Percentiles rank a stretch among this genome's conserved stretches.
phyloP scores from a whole-genome alignment of 2,797 vertebrate species.

The Smutsia temminckii region DNA sequence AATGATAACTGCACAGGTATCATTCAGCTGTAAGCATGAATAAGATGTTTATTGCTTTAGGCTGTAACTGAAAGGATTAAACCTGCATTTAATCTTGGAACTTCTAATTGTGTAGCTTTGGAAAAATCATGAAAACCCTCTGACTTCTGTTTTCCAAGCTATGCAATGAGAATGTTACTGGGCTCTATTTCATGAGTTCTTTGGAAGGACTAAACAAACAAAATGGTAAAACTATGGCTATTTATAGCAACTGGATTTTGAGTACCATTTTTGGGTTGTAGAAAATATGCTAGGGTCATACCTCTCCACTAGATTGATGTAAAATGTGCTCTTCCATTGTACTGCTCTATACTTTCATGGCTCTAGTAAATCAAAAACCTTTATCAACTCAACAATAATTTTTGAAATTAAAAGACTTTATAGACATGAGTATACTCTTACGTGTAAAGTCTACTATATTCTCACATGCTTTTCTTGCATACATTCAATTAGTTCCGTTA shows the following conservation, averaged over 20 bases:
- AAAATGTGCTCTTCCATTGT: background rate
- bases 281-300: background rate
- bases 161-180: background rate
- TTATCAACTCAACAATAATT: background rate
- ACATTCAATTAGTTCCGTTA: background rate
- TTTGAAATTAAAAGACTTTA: conserved; percentile 27
- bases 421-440: background rate
- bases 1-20: background rate
- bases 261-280: background rate
- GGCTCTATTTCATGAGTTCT: background rate
- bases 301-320: background rate
- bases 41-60: background rate
- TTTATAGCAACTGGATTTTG: background rate
- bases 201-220: background rate
- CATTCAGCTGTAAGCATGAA: background rate
- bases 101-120: background rate
- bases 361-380: background rate
- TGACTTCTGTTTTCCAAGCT: background rate
- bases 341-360: background rate
- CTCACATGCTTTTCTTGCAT: background rate
- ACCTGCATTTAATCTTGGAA: background rate
- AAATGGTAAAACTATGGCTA: background rate
- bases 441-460: background rate
- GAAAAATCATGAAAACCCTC: background rate
- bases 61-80: background rate